phyloP scores from a whole-genome alignment of 2,888 invertebrate species.

The Halictus ligatus region DNA sequence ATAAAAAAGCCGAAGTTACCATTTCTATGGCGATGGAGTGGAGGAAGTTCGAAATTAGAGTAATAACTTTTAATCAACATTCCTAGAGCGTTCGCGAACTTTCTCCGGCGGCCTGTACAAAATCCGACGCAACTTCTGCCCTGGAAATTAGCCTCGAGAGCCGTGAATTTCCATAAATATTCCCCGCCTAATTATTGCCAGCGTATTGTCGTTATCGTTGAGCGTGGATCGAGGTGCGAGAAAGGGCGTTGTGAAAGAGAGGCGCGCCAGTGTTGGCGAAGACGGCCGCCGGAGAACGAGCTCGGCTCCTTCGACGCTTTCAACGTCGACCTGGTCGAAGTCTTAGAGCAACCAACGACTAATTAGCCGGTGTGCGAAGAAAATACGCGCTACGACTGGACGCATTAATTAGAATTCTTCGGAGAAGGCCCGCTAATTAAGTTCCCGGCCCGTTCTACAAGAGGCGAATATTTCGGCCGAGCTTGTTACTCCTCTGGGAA shows the following conservation, averaged over 20 bases:
- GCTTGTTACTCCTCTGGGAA: neutral
- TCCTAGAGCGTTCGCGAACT: neutral
- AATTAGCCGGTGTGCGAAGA: slow-evolving; percentile 21
- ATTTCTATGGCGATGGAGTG: neutral
- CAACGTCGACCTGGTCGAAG: slow-evolving; percentile 4
- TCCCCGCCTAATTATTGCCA: neutral
- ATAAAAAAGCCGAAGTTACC: neutral
- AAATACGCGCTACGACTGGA: neutral
- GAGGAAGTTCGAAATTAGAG: neutral
- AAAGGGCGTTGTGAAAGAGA: neutral
- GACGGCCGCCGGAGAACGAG: neutral
- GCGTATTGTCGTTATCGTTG: neutral
- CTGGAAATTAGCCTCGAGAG: neutral
- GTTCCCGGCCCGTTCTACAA: neutral
- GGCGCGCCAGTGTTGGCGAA: neutral
- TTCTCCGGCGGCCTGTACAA: neutral
- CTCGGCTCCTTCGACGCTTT: neutral
- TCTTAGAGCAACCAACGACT: slow-evolving; percentile 17
- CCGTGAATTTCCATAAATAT: neutral
- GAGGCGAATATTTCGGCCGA: neutral
- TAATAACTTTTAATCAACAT: neutral
- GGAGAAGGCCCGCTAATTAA: slow-evolving; percentile 13
- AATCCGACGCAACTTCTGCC: neutral
- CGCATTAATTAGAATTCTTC: slow-evolving; percentile 20
- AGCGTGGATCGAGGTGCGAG: neutral